Evolutionary conservation across 2,888 invertebrate genomes (phyloP).

Genomic region (Quadriops clusia): DNA sequence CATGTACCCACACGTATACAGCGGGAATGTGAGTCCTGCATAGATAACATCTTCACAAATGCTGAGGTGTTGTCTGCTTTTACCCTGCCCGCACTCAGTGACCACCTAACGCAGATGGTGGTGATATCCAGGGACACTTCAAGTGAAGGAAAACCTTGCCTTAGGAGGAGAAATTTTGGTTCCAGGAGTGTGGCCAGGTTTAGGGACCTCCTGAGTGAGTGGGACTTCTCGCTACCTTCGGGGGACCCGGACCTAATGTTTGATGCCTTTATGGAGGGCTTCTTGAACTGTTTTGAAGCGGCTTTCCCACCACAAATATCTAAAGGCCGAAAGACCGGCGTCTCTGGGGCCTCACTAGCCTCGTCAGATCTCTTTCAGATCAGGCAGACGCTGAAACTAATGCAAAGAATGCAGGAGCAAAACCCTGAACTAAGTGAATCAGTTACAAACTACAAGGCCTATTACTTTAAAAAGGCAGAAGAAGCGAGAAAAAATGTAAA

Average conservation of each 20-base stretch:
- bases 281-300: not conserved
- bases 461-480: not conserved
- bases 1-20: too few relatives aligned
- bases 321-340: too few relatives aligned
- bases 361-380: not conserved
- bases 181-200: not conserved
- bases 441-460: not conserved
- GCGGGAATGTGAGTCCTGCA: too few relatives aligned
- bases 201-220: not conserved
- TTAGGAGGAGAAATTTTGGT: not conserved
- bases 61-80: too few relatives aligned
- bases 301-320: not conserved
- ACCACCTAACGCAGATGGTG: too few relatives aligned
- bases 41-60: too few relatives aligned
- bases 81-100: too few relatives aligned
- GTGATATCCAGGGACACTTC: too few relatives aligned
- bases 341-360: not conserved
- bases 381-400: conserved; percentile 1
- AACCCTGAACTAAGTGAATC: not conserved
- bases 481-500: not conserved
- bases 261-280: not conserved
- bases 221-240: not conserved
- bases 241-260: not conserved
- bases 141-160: too few relatives aligned
- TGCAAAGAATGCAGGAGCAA: not conserved